These are phyloP conservation scores for Drosophila formosana DNA, from an alignment of 2,888 invertebrate genomes.

Conservation along the genomic window DNA sequence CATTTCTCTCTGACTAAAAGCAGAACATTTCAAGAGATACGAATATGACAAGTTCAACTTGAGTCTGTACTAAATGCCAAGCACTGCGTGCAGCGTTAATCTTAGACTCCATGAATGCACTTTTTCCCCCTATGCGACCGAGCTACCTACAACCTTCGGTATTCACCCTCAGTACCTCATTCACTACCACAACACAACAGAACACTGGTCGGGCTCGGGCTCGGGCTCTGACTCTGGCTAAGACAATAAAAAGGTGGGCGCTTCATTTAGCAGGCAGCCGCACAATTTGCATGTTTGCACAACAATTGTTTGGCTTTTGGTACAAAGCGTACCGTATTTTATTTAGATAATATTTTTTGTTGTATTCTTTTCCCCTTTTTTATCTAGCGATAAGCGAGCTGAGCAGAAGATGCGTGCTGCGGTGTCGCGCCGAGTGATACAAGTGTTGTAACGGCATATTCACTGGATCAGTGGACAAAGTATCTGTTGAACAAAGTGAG, in stretches of 20 bases:
- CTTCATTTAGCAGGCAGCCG: conserved; percentile 71
- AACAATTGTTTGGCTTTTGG: conserved; percentile 75
- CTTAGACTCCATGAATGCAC: conserved; percentile 51
- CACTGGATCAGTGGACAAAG: conserved; percentile 1
- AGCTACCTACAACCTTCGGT: background rate
- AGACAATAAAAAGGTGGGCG: conserved; percentile 76
- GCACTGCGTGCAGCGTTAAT: conserved; percentile 62
- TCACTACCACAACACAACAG: background rate
- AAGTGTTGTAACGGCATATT: conserved; percentile 31
- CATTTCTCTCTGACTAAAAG: conserved; percentile 53
- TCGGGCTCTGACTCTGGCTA: conserved; percentile 35
- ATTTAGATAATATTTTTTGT: conserved; percentile 69
- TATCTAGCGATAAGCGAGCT: conserved; percentile 70
- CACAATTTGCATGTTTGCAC: conserved; percentile 82
- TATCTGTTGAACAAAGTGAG: conserved; percentile 8
- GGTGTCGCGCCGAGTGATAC: conserved; percentile 17
- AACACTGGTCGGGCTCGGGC: background rate
- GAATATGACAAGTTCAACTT: conserved; percentile 77
- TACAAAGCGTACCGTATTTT: conserved; percentile 71
- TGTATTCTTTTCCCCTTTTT: conserved; percentile 32
- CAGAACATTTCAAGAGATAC: conserved; percentile 78
- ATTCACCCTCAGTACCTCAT: background rate
- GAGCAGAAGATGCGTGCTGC: conserved; percentile 17
- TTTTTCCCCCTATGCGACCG: conserved; percentile 4
- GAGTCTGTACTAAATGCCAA: conserved; percentile 72